Evolutionary conservation across 2,113 vertebrate species (phyloP).

Genomic region (Columbina picui): DNA sequence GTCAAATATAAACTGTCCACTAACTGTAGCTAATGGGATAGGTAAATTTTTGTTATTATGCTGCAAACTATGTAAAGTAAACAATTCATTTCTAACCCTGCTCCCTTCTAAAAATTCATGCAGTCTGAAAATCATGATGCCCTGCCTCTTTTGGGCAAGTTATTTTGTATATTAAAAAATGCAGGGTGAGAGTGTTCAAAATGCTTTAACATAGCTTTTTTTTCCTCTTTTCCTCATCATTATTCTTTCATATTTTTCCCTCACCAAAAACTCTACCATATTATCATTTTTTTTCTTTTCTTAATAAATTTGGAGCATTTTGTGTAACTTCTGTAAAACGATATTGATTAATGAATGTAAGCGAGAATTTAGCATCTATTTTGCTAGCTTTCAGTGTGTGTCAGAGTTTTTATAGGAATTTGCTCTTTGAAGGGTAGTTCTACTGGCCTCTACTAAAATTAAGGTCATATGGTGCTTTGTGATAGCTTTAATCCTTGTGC

Average conservation of each 20-base stretch:
- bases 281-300: neutral
- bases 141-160: neutral
- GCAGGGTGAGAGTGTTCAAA: neutral
- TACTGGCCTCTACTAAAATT: neutral
- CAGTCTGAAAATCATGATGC: neutral
- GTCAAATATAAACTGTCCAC: neutral
- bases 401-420: neutral
- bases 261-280: neutral
- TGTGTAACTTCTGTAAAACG: neutral
- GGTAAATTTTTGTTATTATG: neutral
- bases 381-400: neutral
- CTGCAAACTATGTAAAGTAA: neutral
- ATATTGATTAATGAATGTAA: neutral
- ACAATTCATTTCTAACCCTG: neutral
- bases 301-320: neutral
- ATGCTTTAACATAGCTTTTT: neutral
- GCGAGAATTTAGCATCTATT: neutral
- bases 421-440: neutral
- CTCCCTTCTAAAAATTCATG: neutral
- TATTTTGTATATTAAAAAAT: neutral
- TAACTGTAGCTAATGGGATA: neutral
- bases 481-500: neutral
- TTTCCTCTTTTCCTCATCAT: neutral
- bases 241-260: neutral
- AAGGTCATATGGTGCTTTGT: neutral